Base-by-base conservation (phyloP, 2,113 vertebrate species). In the Rutilus rutilus region DNA sequence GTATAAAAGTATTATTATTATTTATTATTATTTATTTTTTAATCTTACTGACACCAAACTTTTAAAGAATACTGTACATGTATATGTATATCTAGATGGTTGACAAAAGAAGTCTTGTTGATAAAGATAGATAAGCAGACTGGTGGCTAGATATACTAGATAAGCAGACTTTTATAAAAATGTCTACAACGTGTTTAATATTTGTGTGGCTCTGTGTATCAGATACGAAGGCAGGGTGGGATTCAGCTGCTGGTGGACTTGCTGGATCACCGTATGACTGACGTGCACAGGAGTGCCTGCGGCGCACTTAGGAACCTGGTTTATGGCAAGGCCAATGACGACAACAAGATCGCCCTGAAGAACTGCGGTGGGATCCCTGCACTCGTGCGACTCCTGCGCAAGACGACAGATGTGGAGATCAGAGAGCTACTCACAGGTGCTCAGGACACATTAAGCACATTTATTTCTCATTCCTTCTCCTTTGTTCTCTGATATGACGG, bases 321-420 rank as follows among this genome's bases (percentile, higher is more conserved):
- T 0, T 99, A 99, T 14, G 98, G 98, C 83, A 99, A 99, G 78
- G 98, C 96, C 88, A 99, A 99, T 0, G 98, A 99, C 1, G 98
- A 99, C 92, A 99, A 99, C 95, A 99, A 99, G 94, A 98, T 99
- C 6, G 96, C 98, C 86, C 94, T 99, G 92, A 99, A 99, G 91
- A 99, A 98, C 95, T 99, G 97, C 45, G 98, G 97, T 0, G 98
- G 98, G 45, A 99, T 99, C 83, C 98, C 98, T 0, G 97, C 97
- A 7, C 94, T 99, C 90, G 98, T 99, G 86, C 96, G 98, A 73
- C 93, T 99, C 82, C 97, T 99, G 14, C 96, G 97, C 76, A 99
- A 99, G 94, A 96, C 97, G 50, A 95, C 97, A 2, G 98, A 99
- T 78, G 93, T 99, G 93, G 98, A 99, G 95, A 99, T 99, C 91